phyloP scores from a whole-genome alignment of 2,888 invertebrate genomes.

The Pardosa pseudoannulata region DNA sequence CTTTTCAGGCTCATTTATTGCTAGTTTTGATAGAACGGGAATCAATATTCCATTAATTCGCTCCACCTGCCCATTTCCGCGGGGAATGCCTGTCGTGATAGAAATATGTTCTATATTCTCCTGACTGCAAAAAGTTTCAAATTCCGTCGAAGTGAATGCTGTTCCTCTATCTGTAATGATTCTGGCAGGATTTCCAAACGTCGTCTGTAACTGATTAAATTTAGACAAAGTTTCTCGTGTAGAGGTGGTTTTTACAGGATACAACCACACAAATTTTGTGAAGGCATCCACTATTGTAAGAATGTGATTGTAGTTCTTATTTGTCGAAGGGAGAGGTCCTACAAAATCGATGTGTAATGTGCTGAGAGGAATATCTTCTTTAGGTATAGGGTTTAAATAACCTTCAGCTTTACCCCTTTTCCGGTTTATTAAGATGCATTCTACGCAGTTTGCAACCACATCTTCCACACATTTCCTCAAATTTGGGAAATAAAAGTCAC shows the following conservation, averaged over 20 bases:
- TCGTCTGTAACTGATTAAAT: conserved; percentile 18
- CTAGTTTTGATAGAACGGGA: conserved; percentile 10
- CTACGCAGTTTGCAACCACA: too few species aligned
- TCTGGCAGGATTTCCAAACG: conserved; percentile 25
- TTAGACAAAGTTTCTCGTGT: conserved; percentile 28
- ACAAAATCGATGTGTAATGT: conserved; percentile 21
- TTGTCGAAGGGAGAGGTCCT: conserved; percentile 14
- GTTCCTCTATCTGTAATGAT: conserved; percentile 35
- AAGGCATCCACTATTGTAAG: too few species aligned
- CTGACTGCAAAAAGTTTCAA: conserved; percentile 1
- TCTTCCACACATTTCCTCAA: too few species aligned
- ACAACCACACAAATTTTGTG: too few species aligned
- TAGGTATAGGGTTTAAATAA: too few species aligned
- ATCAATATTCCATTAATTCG: conserved; percentile 7
- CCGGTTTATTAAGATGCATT: too few species aligned
- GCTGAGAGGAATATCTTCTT: not conserved
- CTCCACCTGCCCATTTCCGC: conserved; percentile 28
- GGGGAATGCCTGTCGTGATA: conserved; percentile 23
- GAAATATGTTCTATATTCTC: not conserved
- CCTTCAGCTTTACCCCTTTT: too few species aligned
- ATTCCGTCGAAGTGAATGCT: conserved; percentile 21
- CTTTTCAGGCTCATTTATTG: too few species aligned
- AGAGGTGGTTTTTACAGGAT: conserved; percentile 17
- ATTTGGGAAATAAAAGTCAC: too few species aligned
- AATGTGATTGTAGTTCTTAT: too few species aligned